Percentiles rank a stretch among this genome's conserved stretches.
phyloP scores from a whole-genome alignment of 2,113 vertebrate species.

The Rutilus rutilus region DNA sequence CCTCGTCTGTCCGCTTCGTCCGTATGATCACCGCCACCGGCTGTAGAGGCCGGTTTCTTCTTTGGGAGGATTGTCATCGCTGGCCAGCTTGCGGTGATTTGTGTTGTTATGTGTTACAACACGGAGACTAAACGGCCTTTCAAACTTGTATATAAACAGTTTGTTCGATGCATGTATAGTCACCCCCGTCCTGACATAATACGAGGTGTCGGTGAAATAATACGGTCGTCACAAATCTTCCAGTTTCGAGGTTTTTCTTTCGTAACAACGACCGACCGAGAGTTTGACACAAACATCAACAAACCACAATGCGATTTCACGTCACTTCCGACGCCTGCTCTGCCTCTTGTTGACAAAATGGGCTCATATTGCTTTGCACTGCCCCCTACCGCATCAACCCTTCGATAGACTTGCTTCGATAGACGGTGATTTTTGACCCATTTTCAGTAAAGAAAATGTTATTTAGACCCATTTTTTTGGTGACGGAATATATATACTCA shows the following conservation, averaged over 20 bases:
- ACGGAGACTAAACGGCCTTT: background rate
- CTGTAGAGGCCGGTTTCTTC: conserved; percentile 85
- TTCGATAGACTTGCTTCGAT: background rate
- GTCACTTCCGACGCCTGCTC: conserved; percentile 43
- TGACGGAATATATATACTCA: background rate
- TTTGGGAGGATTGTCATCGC: conserved; percentile 93
- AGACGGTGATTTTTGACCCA: background rate
- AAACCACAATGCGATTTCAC: conserved; percentile 36
- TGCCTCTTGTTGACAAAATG: conserved; percentile 7
- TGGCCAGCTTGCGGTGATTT: conserved; percentile 36
- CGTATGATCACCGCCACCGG: conserved; percentile 74
- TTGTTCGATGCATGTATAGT: background rate
- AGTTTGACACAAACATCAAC: conserved; percentile 54
- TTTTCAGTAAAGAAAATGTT: background rate
- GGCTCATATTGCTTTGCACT: background rate
- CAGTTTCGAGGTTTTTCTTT: conserved; percentile 20
- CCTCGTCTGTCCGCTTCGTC: conserved; percentile 79
- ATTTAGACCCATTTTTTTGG: background rate
- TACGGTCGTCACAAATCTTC: background rate
- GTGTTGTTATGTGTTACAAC: conserved; percentile 4
- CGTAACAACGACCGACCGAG: conserved; percentile 18
- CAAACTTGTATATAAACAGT: background rate
- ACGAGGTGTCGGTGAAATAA: background rate
- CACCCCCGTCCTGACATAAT: background rate
- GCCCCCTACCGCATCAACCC: conserved; percentile 7